Conservation (phyloP, 2,797 vertebrate genomes). For the Eupleurogrammus muticus region DNA sequence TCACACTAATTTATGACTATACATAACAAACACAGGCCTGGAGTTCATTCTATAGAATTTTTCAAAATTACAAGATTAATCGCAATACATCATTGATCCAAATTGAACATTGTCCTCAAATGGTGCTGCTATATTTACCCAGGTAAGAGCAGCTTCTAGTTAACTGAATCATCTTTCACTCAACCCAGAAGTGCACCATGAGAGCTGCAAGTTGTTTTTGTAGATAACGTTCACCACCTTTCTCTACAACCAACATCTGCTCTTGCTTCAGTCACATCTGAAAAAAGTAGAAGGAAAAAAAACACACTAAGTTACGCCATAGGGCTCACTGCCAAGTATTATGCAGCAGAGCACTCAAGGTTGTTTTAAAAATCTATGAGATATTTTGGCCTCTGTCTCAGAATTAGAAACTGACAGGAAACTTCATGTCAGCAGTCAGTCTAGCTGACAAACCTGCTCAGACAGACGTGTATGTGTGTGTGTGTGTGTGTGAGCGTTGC, state of each 20-base stretch:
- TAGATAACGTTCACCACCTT: slow-evolving; percentile 39
- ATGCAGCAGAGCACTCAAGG: slow-evolving; percentile 48
- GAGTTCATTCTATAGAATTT: neutral
- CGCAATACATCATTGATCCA: neutral
- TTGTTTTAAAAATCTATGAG: slow-evolving; percentile 57
- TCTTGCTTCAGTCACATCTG: slow-evolving; percentile 35
- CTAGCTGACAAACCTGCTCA: slow-evolving; percentile 41
- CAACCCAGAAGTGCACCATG: neutral
- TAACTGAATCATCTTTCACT: neutral
- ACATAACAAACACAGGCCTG: neutral
- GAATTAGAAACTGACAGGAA: slow-evolving; percentile 67
- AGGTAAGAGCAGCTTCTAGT: slow-evolving; percentile 4
- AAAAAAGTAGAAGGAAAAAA: slow-evolving; percentile 18
- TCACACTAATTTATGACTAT: too few relatives aligned
- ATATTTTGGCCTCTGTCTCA: slow-evolving; percentile 58
- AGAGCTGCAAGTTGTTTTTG: slow-evolving; percentile 15
- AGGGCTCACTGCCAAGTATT: slow-evolving; percentile 43
- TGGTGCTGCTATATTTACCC: slow-evolving; percentile 3
- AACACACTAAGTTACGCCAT: slow-evolving; percentile 26
- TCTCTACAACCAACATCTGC: slow-evolving; percentile 26
- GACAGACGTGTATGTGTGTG: slow-evolving; percentile 12
- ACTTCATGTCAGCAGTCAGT: slow-evolving; percentile 58
- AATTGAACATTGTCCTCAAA: neutral
- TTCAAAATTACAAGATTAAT: neutral
- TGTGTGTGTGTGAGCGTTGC: slow-evolving; percentile 27